Conservation (phyloP, 2,797 vertebrate genomes). For the Pseudochromis fuscus region DNA sequence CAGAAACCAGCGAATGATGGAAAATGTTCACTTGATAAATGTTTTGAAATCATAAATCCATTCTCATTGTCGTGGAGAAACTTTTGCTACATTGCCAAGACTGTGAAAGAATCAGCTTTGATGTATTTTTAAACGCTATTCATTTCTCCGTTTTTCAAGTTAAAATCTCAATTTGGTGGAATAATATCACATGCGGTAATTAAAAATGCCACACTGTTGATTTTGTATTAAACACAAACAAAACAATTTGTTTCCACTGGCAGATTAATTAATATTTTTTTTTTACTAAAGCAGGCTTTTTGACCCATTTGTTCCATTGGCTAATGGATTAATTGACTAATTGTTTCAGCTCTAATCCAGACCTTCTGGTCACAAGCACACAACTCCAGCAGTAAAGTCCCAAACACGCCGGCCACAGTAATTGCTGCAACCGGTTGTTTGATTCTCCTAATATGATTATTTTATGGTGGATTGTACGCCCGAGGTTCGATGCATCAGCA, state of each 20-base stretch:
- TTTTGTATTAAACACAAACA: slow-evolving; percentile 21
- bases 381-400: slow-evolving; percentile 24
- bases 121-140: not conserved
- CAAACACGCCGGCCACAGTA: slow-evolving; percentile 22
- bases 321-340: slow-evolving; percentile 47
- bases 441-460: slow-evolving; percentile 61
- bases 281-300: slow-evolving; percentile 4
- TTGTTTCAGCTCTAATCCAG: slow-evolving; percentile 46
- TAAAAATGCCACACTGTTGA: slow-evolving; percentile 13
- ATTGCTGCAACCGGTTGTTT: slow-evolving; percentile 54
- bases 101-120: not conserved
- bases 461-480: slow-evolving; percentile 45
- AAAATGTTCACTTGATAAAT: too few relatives aligned
- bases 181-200: not conserved
- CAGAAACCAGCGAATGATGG: too few relatives aligned
- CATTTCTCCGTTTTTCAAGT: not conserved
- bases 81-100: not conserved
- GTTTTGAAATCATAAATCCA: too few relatives aligned
- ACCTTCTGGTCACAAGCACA: slow-evolving; percentile 7
- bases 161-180: not conserved
- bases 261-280: slow-evolving; percentile 13
- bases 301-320: slow-evolving; percentile 35
- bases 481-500: slow-evolving; percentile 46
- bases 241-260: not conserved
- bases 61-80: not conserved